Conservation (phyloP, 2,113 vertebrate genomes). For the Elachura formosa region DNA sequence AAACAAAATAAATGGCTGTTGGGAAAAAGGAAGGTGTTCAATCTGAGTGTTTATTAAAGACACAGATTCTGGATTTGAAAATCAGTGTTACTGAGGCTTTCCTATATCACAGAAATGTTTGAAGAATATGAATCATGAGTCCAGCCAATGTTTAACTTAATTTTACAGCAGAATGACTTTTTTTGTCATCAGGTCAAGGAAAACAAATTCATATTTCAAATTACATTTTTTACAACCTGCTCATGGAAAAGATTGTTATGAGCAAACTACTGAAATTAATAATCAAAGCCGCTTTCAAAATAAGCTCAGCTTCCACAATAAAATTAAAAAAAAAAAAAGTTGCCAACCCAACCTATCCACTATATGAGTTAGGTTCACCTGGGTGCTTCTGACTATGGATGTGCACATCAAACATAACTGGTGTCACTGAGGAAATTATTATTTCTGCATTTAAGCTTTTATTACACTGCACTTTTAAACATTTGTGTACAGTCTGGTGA, state of each 20-base stretch:
- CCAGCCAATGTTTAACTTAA: neutral
- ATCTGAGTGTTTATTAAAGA: neutral
- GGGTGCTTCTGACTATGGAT: neutral
- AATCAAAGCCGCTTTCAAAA: neutral
- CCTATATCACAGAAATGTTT: neutral
- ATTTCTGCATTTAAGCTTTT: neutral
- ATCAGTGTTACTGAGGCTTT: neutral
- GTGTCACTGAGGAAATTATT: neutral
- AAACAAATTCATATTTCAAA: neutral
- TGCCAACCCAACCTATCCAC: neutral
- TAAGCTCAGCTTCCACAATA: neutral
- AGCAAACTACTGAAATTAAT: neutral
- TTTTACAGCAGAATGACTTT: neutral
- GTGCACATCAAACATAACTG: neutral
- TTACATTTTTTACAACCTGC: neutral
- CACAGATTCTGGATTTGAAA: neutral
- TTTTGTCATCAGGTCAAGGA: neutral
- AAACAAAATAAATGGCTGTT: neutral
- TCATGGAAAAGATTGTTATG: neutral
- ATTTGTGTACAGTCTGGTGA: neutral
- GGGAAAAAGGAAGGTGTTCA: neutral
- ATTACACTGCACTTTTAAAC: neutral
- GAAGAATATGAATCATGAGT: neutral
- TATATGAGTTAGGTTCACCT: neutral
- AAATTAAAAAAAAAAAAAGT: neutral